These are phyloP conservation scores for Paedocypris sp. DNA, from an alignment of 2,113 vertebrate genomes.

Conservation along the genomic window DNA sequence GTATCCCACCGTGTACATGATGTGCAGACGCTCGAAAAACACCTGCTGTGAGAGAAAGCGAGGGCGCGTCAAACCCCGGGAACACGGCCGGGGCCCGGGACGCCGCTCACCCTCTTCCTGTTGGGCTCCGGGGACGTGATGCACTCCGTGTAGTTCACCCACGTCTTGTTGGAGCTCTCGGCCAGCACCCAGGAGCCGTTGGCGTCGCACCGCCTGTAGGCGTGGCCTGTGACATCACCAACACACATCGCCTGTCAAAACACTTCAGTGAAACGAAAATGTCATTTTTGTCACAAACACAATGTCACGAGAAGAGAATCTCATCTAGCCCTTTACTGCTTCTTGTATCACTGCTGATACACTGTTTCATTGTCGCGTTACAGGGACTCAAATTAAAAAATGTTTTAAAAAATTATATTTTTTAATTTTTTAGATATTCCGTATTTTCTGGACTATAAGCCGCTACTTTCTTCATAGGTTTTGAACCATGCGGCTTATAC, in stretches of 20 bases:
- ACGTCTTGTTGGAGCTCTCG: slow-evolving; percentile 70
- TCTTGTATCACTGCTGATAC: too few species aligned
- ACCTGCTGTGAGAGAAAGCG: slow-evolving; percentile 54
- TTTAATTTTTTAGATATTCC: too few species aligned
- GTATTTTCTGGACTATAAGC: too few species aligned
- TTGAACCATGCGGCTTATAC: too few species aligned
- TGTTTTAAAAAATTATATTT: too few species aligned
- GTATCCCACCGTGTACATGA: slow-evolving; percentile 81
- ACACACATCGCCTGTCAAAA: too few species aligned
- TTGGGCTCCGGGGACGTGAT: slow-evolving; percentile 62
- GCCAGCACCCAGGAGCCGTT: slow-evolving; percentile 75
- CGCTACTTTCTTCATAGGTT: too few species aligned
- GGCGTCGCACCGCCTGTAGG: slow-evolving; percentile 69
- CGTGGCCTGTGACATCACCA: slow-evolving; percentile 50
- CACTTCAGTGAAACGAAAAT: not conserved
- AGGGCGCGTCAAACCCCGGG: not conserved
- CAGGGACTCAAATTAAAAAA: too few species aligned
- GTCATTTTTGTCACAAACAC: too few species aligned
- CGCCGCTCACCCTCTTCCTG: slow-evolving; percentile 48
- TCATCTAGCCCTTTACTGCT: too few species aligned
- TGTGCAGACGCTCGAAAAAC: slow-evolving; percentile 75
- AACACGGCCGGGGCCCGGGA: not conserved
- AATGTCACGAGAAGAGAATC: too few species aligned
- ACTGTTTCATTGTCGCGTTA: too few species aligned
- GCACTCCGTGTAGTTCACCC: slow-evolving; percentile 80